phyloP scores from a whole-genome alignment of 1,140 invertebrate species.

The Drosophila sp. region DNA sequence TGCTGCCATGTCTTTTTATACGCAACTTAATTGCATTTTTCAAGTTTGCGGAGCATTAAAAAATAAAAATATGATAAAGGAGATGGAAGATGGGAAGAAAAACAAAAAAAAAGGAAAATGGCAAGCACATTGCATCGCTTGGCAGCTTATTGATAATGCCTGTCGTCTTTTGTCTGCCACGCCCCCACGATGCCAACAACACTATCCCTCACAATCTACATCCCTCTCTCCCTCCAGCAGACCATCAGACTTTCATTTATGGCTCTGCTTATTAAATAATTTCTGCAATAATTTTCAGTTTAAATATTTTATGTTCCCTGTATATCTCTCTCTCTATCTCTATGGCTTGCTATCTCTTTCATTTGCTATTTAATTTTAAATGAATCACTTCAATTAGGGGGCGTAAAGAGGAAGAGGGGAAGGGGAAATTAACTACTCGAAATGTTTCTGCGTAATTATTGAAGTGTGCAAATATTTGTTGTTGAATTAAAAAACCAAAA shows the following conservation, averaged over 20 bases:
- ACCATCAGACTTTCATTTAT: constrained; percentile 6
- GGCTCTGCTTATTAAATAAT: constrained; percentile 11
- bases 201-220: neutral
- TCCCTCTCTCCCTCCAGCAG: neutral
- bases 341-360: neutral
- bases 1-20: constrained; percentile 3
- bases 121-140: constrained; percentile 12
- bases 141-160: constrained; percentile 36
- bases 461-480: constrained; percentile 11
- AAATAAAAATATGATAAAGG: neutral
- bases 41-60: constrained; percentile 29
- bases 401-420: neutral
- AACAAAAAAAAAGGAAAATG: neutral
- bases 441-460: constrained; percentile 6
- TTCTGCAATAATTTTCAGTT: constrained; percentile 9
- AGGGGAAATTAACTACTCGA: neutral
- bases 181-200: neutral
- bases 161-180: constrained; percentile 9
- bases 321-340: neutral
- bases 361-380: constrained; percentile 3
- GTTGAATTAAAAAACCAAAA: neutral
- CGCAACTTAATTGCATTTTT: constrained; percentile 56
- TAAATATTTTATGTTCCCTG: constrained; percentile 49
- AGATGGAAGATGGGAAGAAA: too few species aligned
- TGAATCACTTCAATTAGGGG: constrained; percentile 28